Percentiles rank a stretch among this genome's conserved stretches.
Conservation (phyloP, 1,140 invertebrate species). For the Neotoxoptera formosana region DNA sequence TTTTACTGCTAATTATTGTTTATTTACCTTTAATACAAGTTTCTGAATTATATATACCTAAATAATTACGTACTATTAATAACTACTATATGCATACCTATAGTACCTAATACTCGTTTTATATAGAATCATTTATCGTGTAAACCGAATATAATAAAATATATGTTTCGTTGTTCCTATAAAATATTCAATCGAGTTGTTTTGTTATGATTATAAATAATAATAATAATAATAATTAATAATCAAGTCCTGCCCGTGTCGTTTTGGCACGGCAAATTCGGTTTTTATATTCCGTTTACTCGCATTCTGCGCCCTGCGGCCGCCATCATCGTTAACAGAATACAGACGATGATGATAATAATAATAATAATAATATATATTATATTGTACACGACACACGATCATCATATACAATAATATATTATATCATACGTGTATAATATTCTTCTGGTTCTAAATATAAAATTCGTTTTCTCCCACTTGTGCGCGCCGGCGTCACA, state of each 20-base stretch:
- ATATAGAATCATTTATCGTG: background rate
- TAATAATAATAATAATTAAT: background rate
- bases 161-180: conserved; percentile 50
- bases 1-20: background rate
- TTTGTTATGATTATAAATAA: background rate
- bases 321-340: background rate
- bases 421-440: background rate
- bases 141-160: background rate
- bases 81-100: background rate
- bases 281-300: background rate
- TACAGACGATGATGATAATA: background rate
- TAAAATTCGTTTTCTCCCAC: conserved; percentile 41
- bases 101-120: background rate
- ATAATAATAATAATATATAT: background rate
- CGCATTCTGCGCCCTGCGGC: background rate
- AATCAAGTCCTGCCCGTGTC: background rate
- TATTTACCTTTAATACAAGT: background rate
- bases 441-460: conserved; percentile 15
- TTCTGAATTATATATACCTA: background rate
- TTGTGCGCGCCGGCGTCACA: background rate
- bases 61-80: conserved; percentile 2
- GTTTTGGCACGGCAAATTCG: background rate
- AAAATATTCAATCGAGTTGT: background rate
- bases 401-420: background rate
- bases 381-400: background rate